A percentile compares a stretch with the other conserved stretches of the same genome.
These are phyloP conservation scores for Malacoraja senta DNA, from an alignment of 2,797 vertebrate species.

Conservation along the genomic window DNA sequence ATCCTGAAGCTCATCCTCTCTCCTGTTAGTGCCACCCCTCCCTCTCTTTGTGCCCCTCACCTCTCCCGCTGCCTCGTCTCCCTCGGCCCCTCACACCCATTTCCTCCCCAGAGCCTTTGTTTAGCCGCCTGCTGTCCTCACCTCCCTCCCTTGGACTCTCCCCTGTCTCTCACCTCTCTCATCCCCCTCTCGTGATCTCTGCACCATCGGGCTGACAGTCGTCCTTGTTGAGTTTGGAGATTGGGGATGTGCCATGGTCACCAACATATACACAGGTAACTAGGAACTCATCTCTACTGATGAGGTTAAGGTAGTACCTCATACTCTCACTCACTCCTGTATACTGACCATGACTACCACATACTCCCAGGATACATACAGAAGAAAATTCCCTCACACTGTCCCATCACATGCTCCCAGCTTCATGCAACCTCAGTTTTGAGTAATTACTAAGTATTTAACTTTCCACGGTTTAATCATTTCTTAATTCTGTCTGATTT, in stretches of 20 bases:
- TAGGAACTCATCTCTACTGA: too few relatives aligned
- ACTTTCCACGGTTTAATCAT: neutral
- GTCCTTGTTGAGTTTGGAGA: too few relatives aligned
- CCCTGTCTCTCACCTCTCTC: neutral
- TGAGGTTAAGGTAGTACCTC: too few relatives aligned
- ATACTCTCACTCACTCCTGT: too few relatives aligned
- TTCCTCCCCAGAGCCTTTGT: neutral
- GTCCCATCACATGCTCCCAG: neutral
- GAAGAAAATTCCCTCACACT: too few relatives aligned
- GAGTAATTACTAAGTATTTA: neutral
- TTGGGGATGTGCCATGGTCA: too few relatives aligned
- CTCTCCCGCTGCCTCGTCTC: too few relatives aligned
- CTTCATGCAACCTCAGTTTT: neutral
- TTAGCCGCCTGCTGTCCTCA: neutral
- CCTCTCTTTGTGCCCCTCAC: neutral
- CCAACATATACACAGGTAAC: too few relatives aligned
- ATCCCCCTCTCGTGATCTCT: neutral
- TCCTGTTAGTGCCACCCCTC: neutral
- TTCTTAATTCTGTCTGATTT: neutral
- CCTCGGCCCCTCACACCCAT: neutral
- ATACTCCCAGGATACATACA: too few relatives aligned
- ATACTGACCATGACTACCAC: too few relatives aligned
- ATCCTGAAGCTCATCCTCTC: neutral
- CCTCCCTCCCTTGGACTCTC: neutral
- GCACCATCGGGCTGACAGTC: neutral